Evolutionary conservation across 2,797 vertebrate species (phyloP).

Genomic region (Anisognathus igniventris): DNA sequence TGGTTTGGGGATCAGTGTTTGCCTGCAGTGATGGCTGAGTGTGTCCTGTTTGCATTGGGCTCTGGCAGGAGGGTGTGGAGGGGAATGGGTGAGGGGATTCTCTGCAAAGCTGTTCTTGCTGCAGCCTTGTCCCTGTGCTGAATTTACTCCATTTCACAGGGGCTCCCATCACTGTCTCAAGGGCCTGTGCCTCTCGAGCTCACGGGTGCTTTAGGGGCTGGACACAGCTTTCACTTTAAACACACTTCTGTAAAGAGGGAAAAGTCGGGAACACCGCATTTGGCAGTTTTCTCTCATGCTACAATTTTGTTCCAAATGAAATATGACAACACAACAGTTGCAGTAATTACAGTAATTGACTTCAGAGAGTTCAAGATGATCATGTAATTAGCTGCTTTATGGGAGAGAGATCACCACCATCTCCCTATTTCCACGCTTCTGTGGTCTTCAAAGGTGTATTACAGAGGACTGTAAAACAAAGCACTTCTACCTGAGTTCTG

Average conservation of each 20-base stretch:
- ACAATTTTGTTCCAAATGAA: conserved; percentile 67
- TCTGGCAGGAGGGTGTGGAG: not conserved
- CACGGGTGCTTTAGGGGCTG: not conserved
- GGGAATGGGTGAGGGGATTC: not conserved
- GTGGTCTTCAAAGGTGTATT: conserved; percentile 1
- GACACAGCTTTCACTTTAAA: conserved; percentile 43
- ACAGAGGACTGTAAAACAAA: not conserved
- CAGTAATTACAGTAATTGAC: conserved; percentile 72
- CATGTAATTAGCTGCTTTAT: conserved; percentile 64
- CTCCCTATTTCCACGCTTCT: conserved; percentile 20
- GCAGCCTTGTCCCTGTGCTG: not conserved
- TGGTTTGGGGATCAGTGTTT: not conserved
- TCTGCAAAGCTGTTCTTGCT: not conserved
- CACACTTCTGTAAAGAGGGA: not conserved
- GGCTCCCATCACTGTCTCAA: conserved; percentile 14
- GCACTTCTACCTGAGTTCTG: not conserved
- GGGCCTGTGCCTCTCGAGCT: conserved; percentile 13
- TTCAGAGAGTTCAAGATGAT: conserved; percentile 64
- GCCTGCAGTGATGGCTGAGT: not conserved
- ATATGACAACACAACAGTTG: conserved; percentile 70
- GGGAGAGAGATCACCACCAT: conserved; percentile 22
- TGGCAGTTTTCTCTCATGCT: conserved; percentile 43
- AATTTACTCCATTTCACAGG: not conserved
- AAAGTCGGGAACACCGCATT: not conserved
- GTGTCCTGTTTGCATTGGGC: not conserved